Evolutionary conservation across 1,140 invertebrate genomes (phyloP).

Genomic region (Cyphomyrmex costatus): DNA sequence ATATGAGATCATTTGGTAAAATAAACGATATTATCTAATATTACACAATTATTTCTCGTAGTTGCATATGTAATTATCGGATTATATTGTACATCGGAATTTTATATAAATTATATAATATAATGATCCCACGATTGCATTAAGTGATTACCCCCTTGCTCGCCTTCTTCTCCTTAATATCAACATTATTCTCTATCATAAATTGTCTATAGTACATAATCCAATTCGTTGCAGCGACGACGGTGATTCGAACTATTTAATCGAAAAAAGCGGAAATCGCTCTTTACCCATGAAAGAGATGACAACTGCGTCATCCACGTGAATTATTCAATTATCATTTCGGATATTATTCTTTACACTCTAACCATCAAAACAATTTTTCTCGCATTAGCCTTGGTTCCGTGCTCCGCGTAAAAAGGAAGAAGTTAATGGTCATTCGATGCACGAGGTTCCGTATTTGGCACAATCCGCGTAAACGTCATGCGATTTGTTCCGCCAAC

Average conservation of each 20-base stretch:
- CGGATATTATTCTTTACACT: background rate
- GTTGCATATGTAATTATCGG: too few species aligned
- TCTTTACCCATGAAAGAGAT: background rate
- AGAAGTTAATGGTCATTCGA: background rate
- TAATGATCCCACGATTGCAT: too few species aligned
- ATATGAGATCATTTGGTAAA: too few species aligned
- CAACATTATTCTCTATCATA: background rate
- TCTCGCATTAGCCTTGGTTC: background rate
- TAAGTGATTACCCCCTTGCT: too few species aligned
- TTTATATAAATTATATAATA: too few species aligned
- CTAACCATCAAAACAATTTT: background rate
- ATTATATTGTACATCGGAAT: too few species aligned
- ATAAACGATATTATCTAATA: too few species aligned
- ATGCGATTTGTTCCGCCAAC: constrained; percentile 61
- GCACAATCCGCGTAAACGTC: constrained; percentile 16
- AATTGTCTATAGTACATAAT: background rate
- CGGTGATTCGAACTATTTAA: constrained; percentile 26
- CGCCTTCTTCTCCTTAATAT: background rate
- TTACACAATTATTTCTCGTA: too few species aligned
- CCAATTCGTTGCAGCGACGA: background rate
- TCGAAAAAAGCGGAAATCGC: background rate
- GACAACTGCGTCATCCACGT: background rate
- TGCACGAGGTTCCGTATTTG: constrained; percentile 37
- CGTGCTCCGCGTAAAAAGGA: background rate
- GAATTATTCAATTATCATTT: constrained; percentile 14